phyloP scores from a whole-genome alignment of 2,888 invertebrate species.

The Margaritifera margaritifera region DNA sequence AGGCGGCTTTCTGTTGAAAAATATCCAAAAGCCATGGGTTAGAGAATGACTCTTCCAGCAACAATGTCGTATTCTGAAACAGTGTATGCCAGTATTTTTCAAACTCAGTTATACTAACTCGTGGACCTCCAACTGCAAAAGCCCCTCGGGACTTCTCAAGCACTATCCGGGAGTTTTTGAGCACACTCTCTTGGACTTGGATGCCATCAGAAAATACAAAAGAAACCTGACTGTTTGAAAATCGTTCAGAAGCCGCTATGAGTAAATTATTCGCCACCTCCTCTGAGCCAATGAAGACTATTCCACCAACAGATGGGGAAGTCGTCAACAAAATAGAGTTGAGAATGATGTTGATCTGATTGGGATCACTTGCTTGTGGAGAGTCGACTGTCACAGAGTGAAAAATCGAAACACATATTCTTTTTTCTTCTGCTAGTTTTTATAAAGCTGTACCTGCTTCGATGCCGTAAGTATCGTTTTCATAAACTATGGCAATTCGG shows the following conservation, averaged over 20 bases:
- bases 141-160: slow-evolving; percentile 4
- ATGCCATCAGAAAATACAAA: slow-evolving; percentile 10
- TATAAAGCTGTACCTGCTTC: slow-evolving; percentile 20
- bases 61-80: slow-evolving; percentile 6
- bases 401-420: slow-evolving; percentile 32
- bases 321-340: background rate
- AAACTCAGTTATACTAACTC: slow-evolving; percentile 6
- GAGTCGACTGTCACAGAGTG: background rate
- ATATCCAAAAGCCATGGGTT: slow-evolving; percentile 19
- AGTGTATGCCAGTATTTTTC: slow-evolving; percentile 10
- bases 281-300: slow-evolving; percentile 14
- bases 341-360: too few species aligned
- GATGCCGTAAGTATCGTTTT: slow-evolving; percentile 37
- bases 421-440: slow-evolving; percentile 6
- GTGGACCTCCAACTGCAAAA: slow-evolving; percentile 7
- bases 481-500: slow-evolving; percentile 45
- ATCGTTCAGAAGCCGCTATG: slow-evolving; percentile 1
- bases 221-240: background rate
- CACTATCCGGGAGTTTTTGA: background rate
- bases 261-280: slow-evolving; percentile 7
- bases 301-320: slow-evolving; percentile 11
- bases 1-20: slow-evolving; percentile 1
- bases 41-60: slow-evolving; percentile 4
- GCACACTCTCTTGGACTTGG: background rate
- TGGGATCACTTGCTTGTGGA: too few species aligned